Base-by-base conservation (phyloP, 2,888 invertebrate species). In the Ernsta delagoae region DNA sequence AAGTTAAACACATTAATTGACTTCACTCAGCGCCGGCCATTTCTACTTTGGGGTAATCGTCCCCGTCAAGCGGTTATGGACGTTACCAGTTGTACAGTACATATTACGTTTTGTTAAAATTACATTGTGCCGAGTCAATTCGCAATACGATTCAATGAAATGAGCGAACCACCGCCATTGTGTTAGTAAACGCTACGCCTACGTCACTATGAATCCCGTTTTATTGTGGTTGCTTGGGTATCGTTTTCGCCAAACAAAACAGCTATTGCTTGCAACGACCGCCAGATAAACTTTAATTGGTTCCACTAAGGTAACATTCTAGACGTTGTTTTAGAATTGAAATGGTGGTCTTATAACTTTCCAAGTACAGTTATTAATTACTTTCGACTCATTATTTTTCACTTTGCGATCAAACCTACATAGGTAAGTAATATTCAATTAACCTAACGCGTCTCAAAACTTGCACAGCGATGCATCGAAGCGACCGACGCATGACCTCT, bases 191-290 rank as follows among this genome's bases (percentile, higher is more conserved):
- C 72, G 71, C 63, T 64, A 71, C 73, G 67, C 70, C 72, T 59
- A 72, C 74, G 65, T 72, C 71, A 70, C 71, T 56, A 71, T 59
- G 63, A 69, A 66, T 72, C 70, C 73, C 70, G 70, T 75, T 78
- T 79, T 77, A 79, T 77, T 75, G 70, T 73, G 68, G n/a, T n/a
- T n/a, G n/a, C n/a, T 70, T 72, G 73, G 61, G 75, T 75, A 78
- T 77, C 72, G 76, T 77, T 77, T 75, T 73, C 74, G 68, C 68
- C 68, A 69, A 62, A 71, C 71, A 73, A 77, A 76, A 76, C 73
- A 70, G 63, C 63, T 34, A 43, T 53, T 61, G 70, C 73, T 71
- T 65, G 65, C 59, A 59, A 61, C 63, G 67, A 69, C 68, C 63
- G 70, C 9, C 70, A 69, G 16, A 50, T 60, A 65, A 65, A 70